Evolutionary conservation across 2,888 invertebrate genomes (phyloP), one percentile per base, ranked within the genome.

Genomic region (Morinoia aosen): DNA sequence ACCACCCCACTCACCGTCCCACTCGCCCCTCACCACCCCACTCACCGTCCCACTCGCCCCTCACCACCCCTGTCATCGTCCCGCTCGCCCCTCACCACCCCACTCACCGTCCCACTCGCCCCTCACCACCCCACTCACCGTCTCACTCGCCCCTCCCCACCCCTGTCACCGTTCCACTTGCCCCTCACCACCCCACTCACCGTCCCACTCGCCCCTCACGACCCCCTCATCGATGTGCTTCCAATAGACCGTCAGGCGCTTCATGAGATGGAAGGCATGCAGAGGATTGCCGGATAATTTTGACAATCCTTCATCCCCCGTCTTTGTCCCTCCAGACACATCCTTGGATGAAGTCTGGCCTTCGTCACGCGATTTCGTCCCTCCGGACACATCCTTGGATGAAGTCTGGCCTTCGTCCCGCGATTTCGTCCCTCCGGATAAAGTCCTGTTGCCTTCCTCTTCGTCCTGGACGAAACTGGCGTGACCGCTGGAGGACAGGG

Each of bases 261-360:
- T 97, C 96, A 97, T 96, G 56, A 97, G 96, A 93, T 97, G 97
- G 95, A 97, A 97, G 25, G 97, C 97, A 95, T 97, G 97, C 19
- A 97, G 96, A 2, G 97, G 97, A 96, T 97, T 97, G 4, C 97
- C 97, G 56, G 97, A 96, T 57, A 97, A 33, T 0, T 33, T 56
- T 12, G 7, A 57, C 58, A 93, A 16, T 57, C 57, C 93, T 40
- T 48, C 40, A 7, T 48, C 40, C 48, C 14, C 16, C 40, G 90
- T 16, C 39, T 39, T 16, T 33, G 58, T 57, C 93, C 19, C 5
- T 8, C 57, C 57, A 2, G 57, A 16, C 57, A 93, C 93, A 57
- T 93, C 93, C 33, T 12, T 93, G 19, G 93, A 93, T 19, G 93
- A 93, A 25, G 10, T 39, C 3, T 19, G n/a, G 7, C 57, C 58